Base-by-base conservation (phyloP, 2,888 invertebrate species). In the Stenurella melanura region DNA sequence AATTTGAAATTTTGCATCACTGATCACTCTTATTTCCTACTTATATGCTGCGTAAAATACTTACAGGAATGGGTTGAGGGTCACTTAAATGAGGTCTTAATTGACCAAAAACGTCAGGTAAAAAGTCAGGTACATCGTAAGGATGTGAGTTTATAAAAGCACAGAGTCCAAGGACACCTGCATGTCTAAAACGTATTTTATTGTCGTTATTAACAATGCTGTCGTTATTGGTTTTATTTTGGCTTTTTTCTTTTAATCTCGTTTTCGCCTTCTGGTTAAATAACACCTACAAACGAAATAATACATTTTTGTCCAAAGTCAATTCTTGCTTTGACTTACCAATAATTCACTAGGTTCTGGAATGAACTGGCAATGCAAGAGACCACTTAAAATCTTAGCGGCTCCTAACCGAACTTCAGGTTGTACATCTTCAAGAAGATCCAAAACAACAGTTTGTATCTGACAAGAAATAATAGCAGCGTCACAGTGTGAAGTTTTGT, bases 91-190 rank as follows among this genome's bases (percentile, higher is more conserved):
- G 96, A 11, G 93, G 91, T 75, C 95, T 94, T 54, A 98, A 91
- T 82, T 94, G 93, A 80, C 95, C 93, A 80, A 98, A 93, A 70
- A 97, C 93, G 68, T 93, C 93, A 77, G 98, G 94, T 88, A 96
- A 89, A 88, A 93, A 92, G 87, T 93, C 90, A 79, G 97, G 94
- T 87, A 96, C 93, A 84, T 95, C 94, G 89, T 98, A 98, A 0
- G 98, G 98, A 88, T 95, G 94, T 15, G 97, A 96, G 82, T 93
- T 93, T 60, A 98, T 93, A 88, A 96, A 96, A 7, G 97, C 95
- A 88, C 97, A 96, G 74, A 98, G 90, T 0, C 97, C 98, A 18
- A 98, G 91, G 57, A 98, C 95, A 17, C 96, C 97, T 73, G 95
- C 94, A 89, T 98, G 98, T 11, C 94, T 90, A 76, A 92, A 90